A percentile compares a stretch with the other conserved stretches of the same genome.
Conservation (phyloP, 2,888 invertebrate genomes). For the Muschampia plurimacula region DNA sequence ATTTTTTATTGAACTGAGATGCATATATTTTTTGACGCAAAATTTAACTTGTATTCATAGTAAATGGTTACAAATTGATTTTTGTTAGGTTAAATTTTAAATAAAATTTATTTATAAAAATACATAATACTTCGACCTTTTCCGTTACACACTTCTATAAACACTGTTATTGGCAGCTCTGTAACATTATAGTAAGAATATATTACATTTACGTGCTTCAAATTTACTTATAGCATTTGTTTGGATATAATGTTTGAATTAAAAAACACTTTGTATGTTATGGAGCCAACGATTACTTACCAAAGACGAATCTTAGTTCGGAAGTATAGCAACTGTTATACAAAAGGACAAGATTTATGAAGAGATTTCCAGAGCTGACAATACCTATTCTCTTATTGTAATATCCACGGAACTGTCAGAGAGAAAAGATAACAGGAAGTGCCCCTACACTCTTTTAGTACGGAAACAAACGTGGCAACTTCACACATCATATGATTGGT, state of each 20-base stretch:
- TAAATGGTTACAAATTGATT: background rate
- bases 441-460: no score
- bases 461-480: no score
- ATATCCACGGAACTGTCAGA: background rate
- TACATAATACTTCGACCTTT: conserved; percentile 16
- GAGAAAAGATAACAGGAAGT: no score
- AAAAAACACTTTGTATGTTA: conserved; percentile 19
- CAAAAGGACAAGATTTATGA: conserved; percentile 11
- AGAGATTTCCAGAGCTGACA: conserved; percentile 21
- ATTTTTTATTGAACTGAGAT: conserved; percentile 1
- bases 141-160: background rate
- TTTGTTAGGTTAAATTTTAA: background rate
- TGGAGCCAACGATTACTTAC: conserved; percentile 21
- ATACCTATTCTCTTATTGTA: conserved; percentile 6
- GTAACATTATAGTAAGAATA: conserved; percentile 7
- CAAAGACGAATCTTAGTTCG: conserved; percentile 25
- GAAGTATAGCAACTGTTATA: conserved; percentile 22
- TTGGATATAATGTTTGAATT: conserved; percentile 6
- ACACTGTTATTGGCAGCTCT: conserved; percentile 32
- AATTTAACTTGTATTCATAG: conserved; percentile 11
- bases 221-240: conserved; percentile 3
- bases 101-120: background rate
- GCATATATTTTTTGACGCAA: conserved; percentile 1
- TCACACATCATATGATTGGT: no score
- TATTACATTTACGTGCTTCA: conserved; percentile 15